These are phyloP conservation scores for Acronicta psi DNA, from an alignment of 2,888 invertebrate genomes.

Conservation along the genomic window DNA sequence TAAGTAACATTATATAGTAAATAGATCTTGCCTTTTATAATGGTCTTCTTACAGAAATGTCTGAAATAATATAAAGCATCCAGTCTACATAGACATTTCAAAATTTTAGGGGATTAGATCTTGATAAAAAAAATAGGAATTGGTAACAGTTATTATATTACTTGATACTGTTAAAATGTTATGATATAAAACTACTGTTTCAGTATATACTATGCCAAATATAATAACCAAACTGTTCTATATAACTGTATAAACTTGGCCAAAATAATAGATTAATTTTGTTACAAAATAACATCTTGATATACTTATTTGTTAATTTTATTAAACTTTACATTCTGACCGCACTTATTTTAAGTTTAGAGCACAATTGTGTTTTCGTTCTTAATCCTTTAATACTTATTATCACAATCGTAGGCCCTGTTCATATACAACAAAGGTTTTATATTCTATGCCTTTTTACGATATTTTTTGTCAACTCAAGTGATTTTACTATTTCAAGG, in stretches of 20 bases:
- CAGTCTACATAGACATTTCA: slow-evolving; percentile 40
- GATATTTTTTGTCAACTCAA: background rate
- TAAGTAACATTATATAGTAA: slow-evolving; percentile 37
- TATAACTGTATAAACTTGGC: slow-evolving; percentile 58
- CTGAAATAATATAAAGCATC: slow-evolving; percentile 41
- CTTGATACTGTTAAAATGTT: slow-evolving; percentile 51
- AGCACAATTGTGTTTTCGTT: slow-evolving; percentile 47
- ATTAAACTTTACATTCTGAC: slow-evolving; percentile 46
- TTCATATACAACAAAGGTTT: slow-evolving; percentile 13
- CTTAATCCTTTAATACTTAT: slow-evolving; percentile 23
- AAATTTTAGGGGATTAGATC: slow-evolving; percentile 52
- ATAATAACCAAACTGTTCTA: slow-evolving; percentile 65
- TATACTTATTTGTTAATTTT: slow-evolving; percentile 31
- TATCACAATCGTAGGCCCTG: slow-evolving; percentile 43
- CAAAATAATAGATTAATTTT: slow-evolving; percentile 58
- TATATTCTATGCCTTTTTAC: slow-evolving; percentile 4
- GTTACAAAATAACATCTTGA: slow-evolving; percentile 32
- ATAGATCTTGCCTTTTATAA: slow-evolving; percentile 47
- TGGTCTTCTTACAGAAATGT: slow-evolving; percentile 45
- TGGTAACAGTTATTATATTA: slow-evolving; percentile 45
- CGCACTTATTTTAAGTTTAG: slow-evolving; percentile 41
- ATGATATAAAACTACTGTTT: slow-evolving; percentile 42
- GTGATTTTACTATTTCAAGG: slow-evolving; percentile 11
- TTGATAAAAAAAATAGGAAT: slow-evolving; percentile 51
- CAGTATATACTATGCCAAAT: slow-evolving; percentile 59